Conservation (phyloP, 1,140 invertebrate genomes). For the Oedothorax gibbosus region DNA sequence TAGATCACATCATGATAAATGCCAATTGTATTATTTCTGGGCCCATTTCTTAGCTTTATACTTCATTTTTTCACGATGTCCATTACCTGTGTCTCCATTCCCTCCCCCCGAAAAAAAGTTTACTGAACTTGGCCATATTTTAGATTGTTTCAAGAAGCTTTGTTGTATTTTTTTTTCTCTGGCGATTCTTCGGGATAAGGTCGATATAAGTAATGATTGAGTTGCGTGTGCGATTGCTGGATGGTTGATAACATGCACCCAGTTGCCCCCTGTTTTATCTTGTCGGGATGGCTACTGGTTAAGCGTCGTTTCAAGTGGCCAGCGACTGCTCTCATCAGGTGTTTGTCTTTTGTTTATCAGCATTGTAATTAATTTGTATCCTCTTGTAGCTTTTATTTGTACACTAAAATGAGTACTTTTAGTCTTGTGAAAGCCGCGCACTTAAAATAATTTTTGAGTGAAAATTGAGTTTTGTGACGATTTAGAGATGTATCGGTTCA, state of each 20-base stretch:
- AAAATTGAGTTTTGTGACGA: no score
- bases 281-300: slow-evolving; percentile 16
- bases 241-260: not conserved
- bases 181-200: slow-evolving; percentile 50
- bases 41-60: slow-evolving; percentile 38
- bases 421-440: no score
- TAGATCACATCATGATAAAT: slow-evolving; percentile 53
- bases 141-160: slow-evolving; percentile 29
- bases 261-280: no score
- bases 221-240: slow-evolving; percentile 55
- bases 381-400: no score
- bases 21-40: slow-evolving; percentile 44
- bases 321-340: no score
- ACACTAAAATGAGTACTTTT: no score
- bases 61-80: slow-evolving; percentile 44
- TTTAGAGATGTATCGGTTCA: no score
- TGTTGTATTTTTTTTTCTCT: slow-evolving; percentile 6
- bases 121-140: slow-evolving; percentile 38
- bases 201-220: slow-evolving; percentile 57
- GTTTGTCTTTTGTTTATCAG: no score
- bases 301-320: no score
- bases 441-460: no score
- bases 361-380: no score
- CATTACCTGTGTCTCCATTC: slow-evolving; percentile 33
- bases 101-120: slow-evolving; percentile 23